Evolutionary conservation across 53 echinoderm and acorn worm species (phyloP).

Genomic region (Holothuria scabra): DNA sequence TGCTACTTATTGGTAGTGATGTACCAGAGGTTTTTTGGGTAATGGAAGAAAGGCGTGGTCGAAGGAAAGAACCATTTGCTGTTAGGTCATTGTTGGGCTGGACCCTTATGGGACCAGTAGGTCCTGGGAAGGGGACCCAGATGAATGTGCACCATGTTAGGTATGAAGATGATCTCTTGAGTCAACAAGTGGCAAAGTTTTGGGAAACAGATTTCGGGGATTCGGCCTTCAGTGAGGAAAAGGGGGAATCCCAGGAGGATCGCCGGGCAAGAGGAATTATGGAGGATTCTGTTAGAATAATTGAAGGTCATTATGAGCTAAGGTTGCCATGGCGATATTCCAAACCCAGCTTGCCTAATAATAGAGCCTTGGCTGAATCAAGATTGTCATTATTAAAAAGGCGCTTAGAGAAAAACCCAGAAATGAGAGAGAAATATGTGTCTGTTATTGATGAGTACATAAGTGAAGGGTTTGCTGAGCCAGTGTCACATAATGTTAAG

Average conservation of each 20-base stretch:
- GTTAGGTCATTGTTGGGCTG: slow-evolving; percentile 38
- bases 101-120: slow-evolving; percentile 44
- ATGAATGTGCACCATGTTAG: slow-evolving; percentile 5
- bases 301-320: slow-evolving; percentile 60
- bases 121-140: background rate
- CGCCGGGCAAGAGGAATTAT: slow-evolving; percentile 54
- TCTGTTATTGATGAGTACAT: no score
- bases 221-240: background rate
- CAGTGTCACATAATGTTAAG: no score
- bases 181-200: background rate
- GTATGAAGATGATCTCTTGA: background rate
- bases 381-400: slow-evolving; percentile 52
- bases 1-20: slow-evolving; percentile 50
- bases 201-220: slow-evolving; percentile 21
- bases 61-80: slow-evolving; percentile 49
- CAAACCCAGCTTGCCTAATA: slow-evolving; percentile 50
- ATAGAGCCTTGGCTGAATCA: slow-evolving; percentile 39
- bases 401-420: slow-evolving; percentile 47
- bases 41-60: slow-evolving; percentile 52
- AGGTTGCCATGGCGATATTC: slow-evolving; percentile 56
- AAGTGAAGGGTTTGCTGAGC: no score
- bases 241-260: slow-evolving; percentile 62
- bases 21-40: slow-evolving; percentile 49
- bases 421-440: slow-evolving; percentile 21
- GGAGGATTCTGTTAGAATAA: slow-evolving; percentile 28